Evolutionary conservation across 2,797 vertebrate genomes (phyloP), one percentile per base, ranked within the genome.

Genomic region (Cossypha heuglini): DNA sequence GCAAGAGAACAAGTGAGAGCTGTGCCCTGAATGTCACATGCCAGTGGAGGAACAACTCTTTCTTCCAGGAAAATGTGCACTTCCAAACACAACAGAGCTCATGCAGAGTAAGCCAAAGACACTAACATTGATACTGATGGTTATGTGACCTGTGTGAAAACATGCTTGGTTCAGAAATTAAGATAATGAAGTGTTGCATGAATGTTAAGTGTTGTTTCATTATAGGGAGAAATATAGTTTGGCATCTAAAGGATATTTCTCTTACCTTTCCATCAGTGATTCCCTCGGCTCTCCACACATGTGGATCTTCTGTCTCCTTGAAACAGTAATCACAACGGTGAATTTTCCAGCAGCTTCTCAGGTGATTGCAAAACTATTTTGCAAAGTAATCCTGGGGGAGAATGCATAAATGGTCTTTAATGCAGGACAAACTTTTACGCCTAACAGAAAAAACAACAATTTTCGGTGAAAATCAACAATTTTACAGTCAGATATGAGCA

Each of bases 1-100:
- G 43, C 0, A 0, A 51, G 26, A 37, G 28, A 75, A 72, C 5
- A 2, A 1, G 35, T 0, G 9, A n/a, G 29, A 48, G 10, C 28
- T 3, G 3, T 16, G 52, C 55, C 54, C 31, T n/a, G 19, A 15
- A 14, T 18, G 20, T 51, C 71, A 40, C 40, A 15, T 0, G 0
- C 8, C 74, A 29, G 8, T 10, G 13, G 38, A 82, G 46, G 33
- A 86, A 37, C 31, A n/a, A 19, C 31, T 63, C 22, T 38, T 71
- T 46, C 24, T 82, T 68, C 21, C 42, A 49, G 40, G 33, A 46
- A 90, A 82, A 69, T 0, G 11, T 29, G 38, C 16, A 13, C 10
- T 63, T 88, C 71, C 33, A 66, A 48, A 62, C 4, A 26, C 48
- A 43, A 31, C 21, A n/a, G n/a, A 14, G 20, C 11, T 73, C 20